A percentile compares a stretch with the other conserved stretches of the same genome.
These are phyloP conservation scores for Microtus pennsylvanicus DNA, from an alignment of 2,113 vertebrate species.

Conservation along the genomic window DNA sequence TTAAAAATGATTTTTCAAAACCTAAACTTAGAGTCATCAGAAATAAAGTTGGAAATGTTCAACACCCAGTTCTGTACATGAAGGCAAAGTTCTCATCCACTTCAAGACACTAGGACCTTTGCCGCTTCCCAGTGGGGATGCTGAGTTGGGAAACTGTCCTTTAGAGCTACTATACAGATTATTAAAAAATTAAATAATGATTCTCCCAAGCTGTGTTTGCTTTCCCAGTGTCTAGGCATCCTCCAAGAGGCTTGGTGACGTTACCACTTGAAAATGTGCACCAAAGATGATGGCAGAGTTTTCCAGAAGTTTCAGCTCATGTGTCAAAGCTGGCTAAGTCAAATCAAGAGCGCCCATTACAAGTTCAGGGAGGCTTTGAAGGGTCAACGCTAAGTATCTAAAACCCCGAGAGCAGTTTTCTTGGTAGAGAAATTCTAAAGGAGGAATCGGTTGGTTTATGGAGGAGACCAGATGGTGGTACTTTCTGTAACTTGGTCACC, in stretches of 20 bases:
- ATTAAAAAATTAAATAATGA: neutral
- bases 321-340: neutral
- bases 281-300: neutral
- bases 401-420: neutral
- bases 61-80: neutral
- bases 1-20: neutral
- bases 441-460: neutral
- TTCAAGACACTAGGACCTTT: neutral
- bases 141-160: neutral
- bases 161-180: neutral
- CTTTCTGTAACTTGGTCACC: neutral
- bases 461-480: neutral
- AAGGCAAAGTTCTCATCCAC: neutral
- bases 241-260: neutral
- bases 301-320: neutral
- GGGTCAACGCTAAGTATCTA: neutral
- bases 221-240: neutral
- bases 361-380: neutral
- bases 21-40: neutral
- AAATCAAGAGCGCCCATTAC: neutral
- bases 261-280: neutral
- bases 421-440: neutral
- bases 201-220: neutral
- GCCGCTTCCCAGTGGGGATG: neutral
- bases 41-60: neutral